These are phyloP conservation scores for Leptura quadrifasciata DNA, from an alignment of 2,888 invertebrate species.

Conservation along the genomic window DNA sequence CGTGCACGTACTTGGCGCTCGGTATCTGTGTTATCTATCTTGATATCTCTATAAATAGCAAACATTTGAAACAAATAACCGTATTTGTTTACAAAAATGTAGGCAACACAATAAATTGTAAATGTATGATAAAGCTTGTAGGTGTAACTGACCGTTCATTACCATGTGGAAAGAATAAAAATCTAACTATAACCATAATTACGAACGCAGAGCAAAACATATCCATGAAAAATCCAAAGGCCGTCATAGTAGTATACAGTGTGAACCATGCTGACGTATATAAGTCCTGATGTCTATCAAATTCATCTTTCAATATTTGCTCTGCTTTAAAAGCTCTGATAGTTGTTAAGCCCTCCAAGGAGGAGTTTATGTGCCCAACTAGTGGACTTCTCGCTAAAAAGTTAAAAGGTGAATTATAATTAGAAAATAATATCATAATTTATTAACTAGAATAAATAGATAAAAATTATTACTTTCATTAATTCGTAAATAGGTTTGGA, in stretches of 20 bases:
- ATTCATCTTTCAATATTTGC: slow-evolving; percentile 63
- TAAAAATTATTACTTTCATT: too few relatives aligned
- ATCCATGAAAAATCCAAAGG: slow-evolving; percentile 65
- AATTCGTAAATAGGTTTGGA: too few relatives aligned
- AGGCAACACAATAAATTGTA: too few relatives aligned
- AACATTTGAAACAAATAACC: too few relatives aligned
- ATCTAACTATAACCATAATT: slow-evolving; percentile 51
- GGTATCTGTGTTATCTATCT: too few relatives aligned
- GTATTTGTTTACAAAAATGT: too few relatives aligned
- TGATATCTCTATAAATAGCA: too few relatives aligned
- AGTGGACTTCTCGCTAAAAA: slow-evolving; percentile 66
- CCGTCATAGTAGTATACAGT: slow-evolving; percentile 57
- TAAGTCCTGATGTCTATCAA: slow-evolving; percentile 67
- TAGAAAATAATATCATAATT: too few relatives aligned
- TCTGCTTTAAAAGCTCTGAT: slow-evolving; percentile 65
- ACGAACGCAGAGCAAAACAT: slow-evolving; percentile 56
- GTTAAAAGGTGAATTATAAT: slow-evolving; percentile 31
- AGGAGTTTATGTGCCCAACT: slow-evolving; percentile 67
- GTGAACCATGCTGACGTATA: slow-evolving; percentile 65
- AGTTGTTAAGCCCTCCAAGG: slow-evolving; percentile 67
- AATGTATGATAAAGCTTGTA: not conserved
- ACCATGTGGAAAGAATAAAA: slow-evolving; percentile 53
- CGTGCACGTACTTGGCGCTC: too few relatives aligned
- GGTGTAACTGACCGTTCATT: slow-evolving; percentile 4
- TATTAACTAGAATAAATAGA: too few relatives aligned